Percentiles rank a stretch among this genome's conserved stretches.
Conservation (phyloP, 2,888 invertebrate genomes). For the Cryptus armator region DNA sequence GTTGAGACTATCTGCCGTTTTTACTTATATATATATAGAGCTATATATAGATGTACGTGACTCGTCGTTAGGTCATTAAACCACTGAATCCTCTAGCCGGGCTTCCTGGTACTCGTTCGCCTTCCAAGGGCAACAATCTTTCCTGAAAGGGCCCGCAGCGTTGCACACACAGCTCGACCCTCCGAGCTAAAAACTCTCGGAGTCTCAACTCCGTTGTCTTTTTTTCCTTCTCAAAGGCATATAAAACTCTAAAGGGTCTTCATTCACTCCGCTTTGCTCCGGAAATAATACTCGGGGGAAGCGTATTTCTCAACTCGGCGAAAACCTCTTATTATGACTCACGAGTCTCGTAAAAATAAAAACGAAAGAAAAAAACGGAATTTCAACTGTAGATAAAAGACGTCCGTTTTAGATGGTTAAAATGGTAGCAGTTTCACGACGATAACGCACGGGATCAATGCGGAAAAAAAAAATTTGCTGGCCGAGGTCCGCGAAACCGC, state of each 20-base stretch:
- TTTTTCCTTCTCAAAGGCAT: not conserved
- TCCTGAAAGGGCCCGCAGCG: constrained; percentile 9
- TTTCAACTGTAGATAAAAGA: constrained; percentile 3
- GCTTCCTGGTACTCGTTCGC: constrained; percentile 25
- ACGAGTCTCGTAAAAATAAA: constrained; percentile 3
- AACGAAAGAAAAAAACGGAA: not conserved
- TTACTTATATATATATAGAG: constrained; percentile 1
- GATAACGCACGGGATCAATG: constrained; percentile 16
- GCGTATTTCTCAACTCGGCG: not conserved
- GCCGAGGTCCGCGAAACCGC: constrained; percentile 19
- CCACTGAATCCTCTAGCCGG: constrained; percentile 3
- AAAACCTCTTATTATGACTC: not conserved
- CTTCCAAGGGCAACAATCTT: constrained; percentile 25
- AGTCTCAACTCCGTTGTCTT: not conserved
- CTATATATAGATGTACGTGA: constrained; percentile 19
- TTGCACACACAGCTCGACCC: not conserved
- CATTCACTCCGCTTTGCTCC: not conserved
- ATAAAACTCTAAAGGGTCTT: not conserved
- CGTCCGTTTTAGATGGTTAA: not conserved
- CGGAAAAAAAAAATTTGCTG: constrained; percentile 23
- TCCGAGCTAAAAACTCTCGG: not conserved
- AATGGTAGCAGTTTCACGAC: constrained; percentile 7
- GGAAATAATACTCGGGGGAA: not conserved
- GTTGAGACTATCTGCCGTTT: not conserved
- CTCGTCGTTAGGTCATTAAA: constrained; percentile 34